Conservation (phyloP, 2,113 vertebrate species). For the Azemiops feae region DNA sequence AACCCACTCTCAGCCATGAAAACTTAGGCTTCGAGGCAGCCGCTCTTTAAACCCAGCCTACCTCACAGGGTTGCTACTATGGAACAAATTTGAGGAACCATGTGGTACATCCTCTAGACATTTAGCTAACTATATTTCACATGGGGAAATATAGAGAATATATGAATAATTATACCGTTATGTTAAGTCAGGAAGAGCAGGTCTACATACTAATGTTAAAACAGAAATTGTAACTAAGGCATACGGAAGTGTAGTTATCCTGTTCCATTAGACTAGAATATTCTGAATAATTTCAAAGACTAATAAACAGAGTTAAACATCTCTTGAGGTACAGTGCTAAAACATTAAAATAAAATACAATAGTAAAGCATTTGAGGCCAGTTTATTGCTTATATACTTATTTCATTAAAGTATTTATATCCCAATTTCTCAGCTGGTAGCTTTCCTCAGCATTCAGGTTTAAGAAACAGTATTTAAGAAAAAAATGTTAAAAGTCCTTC, state of each 20-base stretch:
- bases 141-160: neutral
- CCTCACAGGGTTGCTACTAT: neutral
- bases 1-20: neutral
- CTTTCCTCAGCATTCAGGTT: neutral
- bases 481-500: neutral
- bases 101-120: neutral
- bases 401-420: slow-evolving; percentile 1
- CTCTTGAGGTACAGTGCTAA: neutral
- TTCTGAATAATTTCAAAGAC: neutral
- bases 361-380: fast-evolving
- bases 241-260: neutral
- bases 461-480: neutral
- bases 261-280: neutral
- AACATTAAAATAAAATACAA: neutral
- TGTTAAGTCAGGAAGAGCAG: neutral
- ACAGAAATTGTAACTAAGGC: neutral
- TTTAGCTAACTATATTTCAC: neutral
- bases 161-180: neutral
- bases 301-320: neutral
- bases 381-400: neutral
- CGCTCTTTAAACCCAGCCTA: neutral
- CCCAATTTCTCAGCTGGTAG: neutral
- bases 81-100: neutral
- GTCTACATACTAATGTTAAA: neutral
- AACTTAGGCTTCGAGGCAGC: neutral